Percentiles rank a stretch among this genome's conserved stretches.
Conservation (phyloP, 2,888 invertebrate species). For the Apoda limacodes region DNA sequence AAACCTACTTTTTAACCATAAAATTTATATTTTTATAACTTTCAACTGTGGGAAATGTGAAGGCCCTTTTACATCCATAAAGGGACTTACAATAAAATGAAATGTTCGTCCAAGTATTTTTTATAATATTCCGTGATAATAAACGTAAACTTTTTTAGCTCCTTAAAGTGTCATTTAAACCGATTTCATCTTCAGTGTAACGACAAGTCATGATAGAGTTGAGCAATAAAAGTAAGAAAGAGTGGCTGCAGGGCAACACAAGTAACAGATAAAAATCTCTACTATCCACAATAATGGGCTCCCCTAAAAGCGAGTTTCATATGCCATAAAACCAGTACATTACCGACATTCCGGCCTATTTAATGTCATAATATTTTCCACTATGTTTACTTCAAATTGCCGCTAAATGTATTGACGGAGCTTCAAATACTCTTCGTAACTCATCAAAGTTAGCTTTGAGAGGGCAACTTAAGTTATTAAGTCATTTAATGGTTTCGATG, state of each 20-base stretch:
- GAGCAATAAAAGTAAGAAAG: conserved; percentile 14
- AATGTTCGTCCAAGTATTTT: no score
- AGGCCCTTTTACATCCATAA: no score
- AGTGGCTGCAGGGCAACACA: conserved; percentile 16
- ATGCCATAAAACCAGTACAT: conserved; percentile 30
- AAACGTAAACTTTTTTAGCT: no score
- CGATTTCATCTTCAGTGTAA: not conserved
- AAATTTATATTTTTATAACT: no score
- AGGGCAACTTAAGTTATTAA: not conserved
- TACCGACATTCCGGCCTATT: conserved; percentile 27
- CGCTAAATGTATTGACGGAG: conserved; percentile 31
- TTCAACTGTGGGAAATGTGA: no score
- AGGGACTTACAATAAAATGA: no score
- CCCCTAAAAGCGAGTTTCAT: conserved; percentile 10
- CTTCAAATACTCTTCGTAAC: conserved; percentile 16
- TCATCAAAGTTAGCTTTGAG: not conserved
- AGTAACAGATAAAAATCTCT: conserved; percentile 24
- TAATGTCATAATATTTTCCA: conserved; percentile 38
- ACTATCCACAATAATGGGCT: conserved; percentile 9
- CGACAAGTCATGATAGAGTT: not conserved
- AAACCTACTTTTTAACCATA: no score
- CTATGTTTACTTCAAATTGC: conserved; percentile 29
- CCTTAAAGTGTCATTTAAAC: not conserved
- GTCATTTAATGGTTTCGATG: conserved; percentile 23
- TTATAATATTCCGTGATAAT: no score